Base-by-base conservation (phyloP, 2,888 invertebrate species). In the Cyclophora albipunctata region DNA sequence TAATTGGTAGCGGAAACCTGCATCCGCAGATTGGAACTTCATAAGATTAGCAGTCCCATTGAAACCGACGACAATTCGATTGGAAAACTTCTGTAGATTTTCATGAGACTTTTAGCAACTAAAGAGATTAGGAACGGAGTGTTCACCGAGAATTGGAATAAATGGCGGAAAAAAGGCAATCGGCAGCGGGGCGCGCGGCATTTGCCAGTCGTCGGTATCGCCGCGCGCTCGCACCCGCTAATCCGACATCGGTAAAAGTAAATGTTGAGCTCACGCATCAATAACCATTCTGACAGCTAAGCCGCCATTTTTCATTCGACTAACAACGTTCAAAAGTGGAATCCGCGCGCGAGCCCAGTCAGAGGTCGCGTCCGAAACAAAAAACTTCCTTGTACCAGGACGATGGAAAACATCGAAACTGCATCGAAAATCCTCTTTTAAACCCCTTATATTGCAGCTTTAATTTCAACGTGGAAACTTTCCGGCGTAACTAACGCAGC, bases 211-310 rank as follows among this genome's bases (percentile, higher is more conserved):
- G 51, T 41, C 44, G 47, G 42, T 53, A 50, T 49, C 46, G 46
- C 48, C 49, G 48, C 50, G 42, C 34, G 54, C 55, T 52, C 58
- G 61, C 62, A 66, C 62, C 63, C 60, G 66, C 71, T 81, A 79
- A 85, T 81, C 79, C 75, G 61, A 68, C 75, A 76, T 67, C 72
- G 71, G 76, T 75, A 77, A 82, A 81, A 81, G 75, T 77, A 80
- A 81, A 81, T 77, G 73, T 76, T 71, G 64, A 73, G 67, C 69
- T 70, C 71, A 64, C 67, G 68, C 85, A 86, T 86, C 84, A 84
- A 86, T 84, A 85, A 85, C 78, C 73, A 72, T 78, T 81, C 73
- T 81, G 85, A 84, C 84, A 81, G 82, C 67, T 75, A 80, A 79
- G 73, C 81, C 74, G 74, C 81, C 78, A 82, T 86, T 83, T 83